Evolutionary conservation across 2,113 vertebrate species (phyloP), one percentile per base, ranked within the genome.

Genomic region (Sinocyclocheilus rhinocerous): DNA sequence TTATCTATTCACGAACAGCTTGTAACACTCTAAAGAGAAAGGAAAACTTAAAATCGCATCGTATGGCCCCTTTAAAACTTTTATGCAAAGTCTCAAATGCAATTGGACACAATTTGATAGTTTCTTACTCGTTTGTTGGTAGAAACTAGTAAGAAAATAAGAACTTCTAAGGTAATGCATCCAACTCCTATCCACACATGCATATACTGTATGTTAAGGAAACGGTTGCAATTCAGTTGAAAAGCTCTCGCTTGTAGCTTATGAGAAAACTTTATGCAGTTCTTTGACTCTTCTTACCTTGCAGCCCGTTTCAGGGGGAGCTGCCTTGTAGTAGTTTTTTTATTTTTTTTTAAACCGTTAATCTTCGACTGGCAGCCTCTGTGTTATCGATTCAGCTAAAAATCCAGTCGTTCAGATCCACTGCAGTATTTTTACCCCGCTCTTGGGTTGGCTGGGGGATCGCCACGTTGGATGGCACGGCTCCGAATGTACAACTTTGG

Each of bases 271-370:
- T 50, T 36, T 10, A 26, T 70, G 63, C 45, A 65, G 77, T 36
- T 82, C 22, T 69, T 29, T 18, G 61, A 81, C 42, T 82, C 80
- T 82, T 82, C n/a, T n/a, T 1, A 82, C 81, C 81, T 69, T 67
- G 63, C 45, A 52, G 81, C 26, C 39, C 15, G 39, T 67, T 67
- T 70, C 36, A 48, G 26, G 63, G 42, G 80, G 45, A 82, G 63
- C 50, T 82, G n/a, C 65, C 45, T 26, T 33, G 42, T 45, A 15
- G 59, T 24, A 18, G 39, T 36, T 59, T 33, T 36, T 55, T 26
- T n/a, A 7, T 26, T 45, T 20, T 10, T 33, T 15, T 33, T 82
- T 52, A 82, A 82, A 50, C 42, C 42, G 63, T 9, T 81, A 22
- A 69, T 52, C 63, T 82, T 82, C 20, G 18, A 50, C 45, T 70